Evolutionary conservation across 2,888 invertebrate genomes (phyloP), one percentile per base, ranked within the genome.

Genomic region (Elysia crispata): DNA sequence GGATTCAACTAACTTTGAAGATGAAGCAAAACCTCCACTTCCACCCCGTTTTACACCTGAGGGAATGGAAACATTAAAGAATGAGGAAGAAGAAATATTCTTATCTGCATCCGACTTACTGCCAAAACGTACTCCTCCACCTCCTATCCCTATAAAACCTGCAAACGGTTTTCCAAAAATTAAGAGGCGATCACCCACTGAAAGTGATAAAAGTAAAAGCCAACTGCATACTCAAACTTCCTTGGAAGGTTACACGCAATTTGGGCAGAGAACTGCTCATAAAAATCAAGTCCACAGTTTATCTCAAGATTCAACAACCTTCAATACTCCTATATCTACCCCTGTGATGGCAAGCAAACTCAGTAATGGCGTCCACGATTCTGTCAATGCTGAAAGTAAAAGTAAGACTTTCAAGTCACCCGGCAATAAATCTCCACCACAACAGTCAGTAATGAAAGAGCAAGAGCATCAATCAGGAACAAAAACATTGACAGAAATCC

Each of bases 81-180:
- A 31, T n/a, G 62, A 33, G 30, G 54, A 69, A 33, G 54, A 70
- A 25, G 64, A 78, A n/a, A 72, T 72, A 18, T 72, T 78, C 28
- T 1, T 72, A 1, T 54, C 78, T 1, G 73, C 50, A 41, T 50
- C 72, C 13, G 50, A 73, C 50, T 20, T 77, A n/a, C 25, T 33
- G 20, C 33, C 49, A 11, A 41, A 41, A 41, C 41, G 41, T 41
- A 3, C 41, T 41, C 13, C 20, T 3, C 28, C 41, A 64, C 49
- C 25, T 57, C 25, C 23, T n/a, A 73, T 20, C 57, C 28, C 70
- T 41, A 60, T 18, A 18, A 70, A 33, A 25, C 13, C 70, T 15
- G 41, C 41, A 41, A 41, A 41, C 11, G 41, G 41, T 11, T 41
- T 41, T 41, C 41, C 60, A 13, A 60, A 60, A 60, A 25, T 60